Conservation (phyloP, 2,888 invertebrate species). For the Drosophila meridionalis region DNA sequence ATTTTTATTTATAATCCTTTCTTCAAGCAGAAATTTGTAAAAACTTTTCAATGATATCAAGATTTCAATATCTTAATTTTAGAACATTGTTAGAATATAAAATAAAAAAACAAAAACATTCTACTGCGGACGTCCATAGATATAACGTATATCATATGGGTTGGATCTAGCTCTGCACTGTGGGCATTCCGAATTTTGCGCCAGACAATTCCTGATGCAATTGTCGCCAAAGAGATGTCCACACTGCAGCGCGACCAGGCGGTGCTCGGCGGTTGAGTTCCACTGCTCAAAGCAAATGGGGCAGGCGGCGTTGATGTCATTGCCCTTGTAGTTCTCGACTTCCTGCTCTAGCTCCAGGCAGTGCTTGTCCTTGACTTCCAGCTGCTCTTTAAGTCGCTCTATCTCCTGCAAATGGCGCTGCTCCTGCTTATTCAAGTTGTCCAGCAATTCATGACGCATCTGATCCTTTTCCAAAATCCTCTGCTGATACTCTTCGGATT, state of each 20-base stretch:
- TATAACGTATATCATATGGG: not conserved
- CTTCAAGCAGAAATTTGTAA: not conserved
- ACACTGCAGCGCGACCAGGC: constrained; percentile 27
- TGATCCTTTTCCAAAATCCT: constrained; percentile 6
- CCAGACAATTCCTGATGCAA: constrained; percentile 16
- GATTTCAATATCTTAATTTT: not conserved
- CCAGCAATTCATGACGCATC: constrained; percentile 11
- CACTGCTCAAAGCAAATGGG: constrained; percentile 39
- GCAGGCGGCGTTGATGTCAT: constrained; percentile 11
- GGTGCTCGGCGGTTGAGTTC: constrained; percentile 11
- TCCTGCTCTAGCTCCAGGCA: constrained; percentile 22
- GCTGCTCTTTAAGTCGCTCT: not conserved
- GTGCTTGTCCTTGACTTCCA: constrained; percentile 14
- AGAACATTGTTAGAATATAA: not conserved
- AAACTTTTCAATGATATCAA: not conserved
- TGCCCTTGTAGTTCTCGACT: not conserved
- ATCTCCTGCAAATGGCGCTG: constrained; percentile 18
- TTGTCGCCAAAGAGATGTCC: constrained; percentile 43
- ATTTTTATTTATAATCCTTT: not conserved
- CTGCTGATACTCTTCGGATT: constrained; percentile 16
- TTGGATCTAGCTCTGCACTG: constrained; percentile 7
- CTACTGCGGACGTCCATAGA: constrained; percentile 27
- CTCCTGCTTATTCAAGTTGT: constrained; percentile 24
- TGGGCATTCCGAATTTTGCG: not conserved
- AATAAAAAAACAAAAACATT: not conserved